Base-by-base conservation (phyloP, 2,113 vertebrate species). In the Carlito syrichta region DNA sequence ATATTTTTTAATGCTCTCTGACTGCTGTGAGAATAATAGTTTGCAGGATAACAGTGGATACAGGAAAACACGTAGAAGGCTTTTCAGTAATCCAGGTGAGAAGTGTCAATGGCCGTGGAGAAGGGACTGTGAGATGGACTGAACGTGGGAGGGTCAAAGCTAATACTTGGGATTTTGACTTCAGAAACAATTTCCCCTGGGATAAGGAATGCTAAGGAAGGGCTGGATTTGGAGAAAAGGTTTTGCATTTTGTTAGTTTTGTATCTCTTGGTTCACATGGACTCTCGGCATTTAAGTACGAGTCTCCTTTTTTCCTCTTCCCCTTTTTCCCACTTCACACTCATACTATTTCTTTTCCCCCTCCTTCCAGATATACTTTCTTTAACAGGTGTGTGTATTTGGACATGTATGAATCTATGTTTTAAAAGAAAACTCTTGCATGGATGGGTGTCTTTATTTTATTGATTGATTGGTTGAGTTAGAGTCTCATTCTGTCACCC, bases 171-270 rank as follows among this genome's bases (percentile, higher is more conserved):
- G 45, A 54, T 50, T 20, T 43, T 78, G 78, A 25, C 78, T n/a
- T 62, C 5, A 30, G 60, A 54, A 38, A 9, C 0, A 0, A 1
- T 68, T 52, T 60, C 35, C 60, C 19, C 50, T 20, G 43, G 0
- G 1, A 8, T 9, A 8, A 43, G 68, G 25, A 7, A 10, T 13
- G 45, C 48, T 6, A 27, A 25, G 2, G 8, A 69, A 58, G 43
- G 66, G 58, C 69, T 56, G 5, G 40, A 9, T 19, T 9, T 54
- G 11, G 56, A 38, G 20, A 40, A 30, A 7, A 10, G 10, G 48
- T 38, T 56, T 27, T 43, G 19, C 8, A 0, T 25, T 86, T 56
- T 56, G 69, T 84, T 38, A 25, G 45, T 12, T 22, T 13, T 40
- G 13, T 22, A 8, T 40, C 14, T 58, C 58, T 48, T 50, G 62